These are phyloP conservation scores for Automeris io DNA, from an alignment of 2,888 invertebrate genomes.

Conservation along the genomic window DNA sequence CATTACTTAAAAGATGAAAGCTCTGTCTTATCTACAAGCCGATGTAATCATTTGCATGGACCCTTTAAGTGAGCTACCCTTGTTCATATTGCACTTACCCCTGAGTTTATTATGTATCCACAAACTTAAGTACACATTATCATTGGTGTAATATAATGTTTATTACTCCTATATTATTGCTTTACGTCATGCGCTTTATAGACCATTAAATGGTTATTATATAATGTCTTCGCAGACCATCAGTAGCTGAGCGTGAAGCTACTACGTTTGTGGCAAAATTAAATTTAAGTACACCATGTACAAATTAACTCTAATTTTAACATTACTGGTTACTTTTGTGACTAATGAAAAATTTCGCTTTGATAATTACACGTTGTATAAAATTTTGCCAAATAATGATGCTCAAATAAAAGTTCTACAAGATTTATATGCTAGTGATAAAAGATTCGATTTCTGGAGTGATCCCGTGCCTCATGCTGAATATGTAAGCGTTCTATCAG, in stretches of 20 bases:
- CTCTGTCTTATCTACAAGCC: too few relatives aligned
- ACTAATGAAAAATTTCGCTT: constrained; percentile 40
- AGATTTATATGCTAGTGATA: constrained; percentile 52
- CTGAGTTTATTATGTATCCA: too few relatives aligned
- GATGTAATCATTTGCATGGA: too few relatives aligned
- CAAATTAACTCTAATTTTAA: constrained; percentile 17
- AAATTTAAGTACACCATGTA: constrained; percentile 18
- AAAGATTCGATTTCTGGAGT: constrained; percentile 64
- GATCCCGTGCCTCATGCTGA: constrained; percentile 40
- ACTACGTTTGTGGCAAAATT: background rate
- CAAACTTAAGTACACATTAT: constrained; percentile 9
- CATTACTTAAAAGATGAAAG: too few relatives aligned
- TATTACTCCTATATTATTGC: constrained; percentile 8
- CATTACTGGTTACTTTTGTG: constrained; percentile 15
- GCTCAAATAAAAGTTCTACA: constrained; percentile 67
- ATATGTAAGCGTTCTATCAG: constrained; percentile 58
- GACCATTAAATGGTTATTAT: too few relatives aligned
- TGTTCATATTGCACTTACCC: too few relatives aligned
- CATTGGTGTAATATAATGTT: constrained; percentile 4
- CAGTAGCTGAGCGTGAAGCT: background rate
- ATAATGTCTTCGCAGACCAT: background rate
- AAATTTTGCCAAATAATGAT: constrained; percentile 64
- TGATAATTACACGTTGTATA: constrained; percentile 69
- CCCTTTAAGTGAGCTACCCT: too few relatives aligned
- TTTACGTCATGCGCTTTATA: constrained; percentile 8